phyloP scores from a whole-genome alignment of 2,113 vertebrate species.

The Planiliza haematocheilus region DNA sequence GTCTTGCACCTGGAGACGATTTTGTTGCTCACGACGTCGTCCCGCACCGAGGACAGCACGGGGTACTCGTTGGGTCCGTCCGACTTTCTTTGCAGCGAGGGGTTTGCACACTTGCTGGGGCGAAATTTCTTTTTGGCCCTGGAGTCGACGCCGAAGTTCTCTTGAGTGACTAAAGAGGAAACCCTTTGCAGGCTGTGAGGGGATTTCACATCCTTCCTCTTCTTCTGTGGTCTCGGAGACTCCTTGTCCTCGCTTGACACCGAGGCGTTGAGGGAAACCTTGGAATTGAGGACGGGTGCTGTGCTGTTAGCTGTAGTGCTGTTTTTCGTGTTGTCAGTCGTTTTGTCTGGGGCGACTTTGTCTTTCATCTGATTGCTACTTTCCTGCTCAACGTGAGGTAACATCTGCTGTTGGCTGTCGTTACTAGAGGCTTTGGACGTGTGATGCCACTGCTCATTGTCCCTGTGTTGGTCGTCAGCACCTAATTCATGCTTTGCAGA shows the following conservation, averaged over 20 bases:
- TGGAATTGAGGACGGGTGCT: slow-evolving; percentile 58
- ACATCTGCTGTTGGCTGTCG: slow-evolving; percentile 65
- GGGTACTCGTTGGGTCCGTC: slow-evolving; percentile 83
- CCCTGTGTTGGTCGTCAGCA: slow-evolving; percentile 55
- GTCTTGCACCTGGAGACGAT: slow-evolving; percentile 82
- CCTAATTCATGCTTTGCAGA: slow-evolving; percentile 58
- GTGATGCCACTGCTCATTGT: slow-evolving; percentile 60
- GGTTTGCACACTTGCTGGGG: slow-evolving; percentile 76
- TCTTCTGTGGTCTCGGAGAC: slow-evolving; percentile 80
- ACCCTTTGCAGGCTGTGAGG: slow-evolving; percentile 75
- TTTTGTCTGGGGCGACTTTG: slow-evolving; percentile 62
- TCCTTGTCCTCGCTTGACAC: slow-evolving; percentile 78
- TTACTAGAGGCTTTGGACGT: slow-evolving; percentile 40
- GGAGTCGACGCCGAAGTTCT: slow-evolving; percentile 85
- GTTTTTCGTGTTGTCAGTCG: slow-evolving; percentile 70
- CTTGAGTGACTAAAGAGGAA: slow-evolving; percentile 82
- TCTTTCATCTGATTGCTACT: slow-evolving; percentile 70
- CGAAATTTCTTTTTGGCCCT: slow-evolving; percentile 87
- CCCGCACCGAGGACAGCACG: slow-evolving; percentile 85
- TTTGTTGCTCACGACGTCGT: slow-evolving; percentile 86
- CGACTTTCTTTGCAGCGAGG: slow-evolving; percentile 71
- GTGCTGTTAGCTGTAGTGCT: slow-evolving; percentile 34
- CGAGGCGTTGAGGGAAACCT: slow-evolving; percentile 36
- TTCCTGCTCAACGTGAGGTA: slow-evolving; percentile 64
- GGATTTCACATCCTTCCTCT: slow-evolving; percentile 86